These are phyloP conservation scores for Phrynocephalus forsythii DNA, from an alignment of 2,797 vertebrate genomes.

Conservation along the genomic window DNA sequence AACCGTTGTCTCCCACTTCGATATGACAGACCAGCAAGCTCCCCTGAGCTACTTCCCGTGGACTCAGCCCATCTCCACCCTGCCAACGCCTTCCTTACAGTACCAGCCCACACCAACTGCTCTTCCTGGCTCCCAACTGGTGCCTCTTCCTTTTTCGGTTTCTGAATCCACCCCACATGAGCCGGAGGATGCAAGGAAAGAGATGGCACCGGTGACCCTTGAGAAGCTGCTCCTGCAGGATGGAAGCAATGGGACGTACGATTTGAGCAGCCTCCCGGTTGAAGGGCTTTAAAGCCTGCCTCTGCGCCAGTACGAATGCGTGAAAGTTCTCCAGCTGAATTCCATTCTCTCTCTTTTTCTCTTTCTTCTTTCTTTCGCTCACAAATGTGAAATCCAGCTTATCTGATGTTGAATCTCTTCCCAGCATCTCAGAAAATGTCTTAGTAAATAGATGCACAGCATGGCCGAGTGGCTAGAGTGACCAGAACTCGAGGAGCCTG, in stretches of 20 bases:
- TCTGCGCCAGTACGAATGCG: background rate
- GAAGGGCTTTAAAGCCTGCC: conserved; percentile 79
- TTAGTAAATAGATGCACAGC: background rate
- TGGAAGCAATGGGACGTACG: conserved; percentile 83
- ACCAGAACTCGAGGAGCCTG: too few species aligned
- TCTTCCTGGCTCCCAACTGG: conserved; percentile 81
- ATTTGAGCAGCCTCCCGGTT: conserved; percentile 83
- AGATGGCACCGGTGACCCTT: conserved; percentile 79
- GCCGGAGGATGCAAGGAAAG: conserved; percentile 80
- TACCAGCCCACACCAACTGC: conserved; percentile 77
- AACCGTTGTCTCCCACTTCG: conserved; percentile 82
- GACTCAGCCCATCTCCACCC: conserved; percentile 87
- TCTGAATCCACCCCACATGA: conserved; percentile 81
- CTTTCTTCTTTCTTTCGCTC: background rate
- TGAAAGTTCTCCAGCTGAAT: background rate
- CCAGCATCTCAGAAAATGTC: background rate
- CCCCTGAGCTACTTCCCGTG: conserved; percentile 90
- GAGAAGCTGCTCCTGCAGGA: conserved; percentile 90
- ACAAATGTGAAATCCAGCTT: background rate
- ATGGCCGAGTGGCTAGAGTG: too few species aligned
- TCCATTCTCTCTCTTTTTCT: background rate
- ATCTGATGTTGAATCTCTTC: background rate
- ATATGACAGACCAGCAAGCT: conserved; percentile 83
- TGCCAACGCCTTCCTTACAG: conserved; percentile 80
- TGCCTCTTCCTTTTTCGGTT: conserved; percentile 83